A percentile compares a stretch with the other conserved stretches of the same genome.
These are phyloP conservation scores for Hydrozoanthus gracilis DNA, from an alignment of 92 coral and sea anemone species.

Conservation along the genomic window DNA sequence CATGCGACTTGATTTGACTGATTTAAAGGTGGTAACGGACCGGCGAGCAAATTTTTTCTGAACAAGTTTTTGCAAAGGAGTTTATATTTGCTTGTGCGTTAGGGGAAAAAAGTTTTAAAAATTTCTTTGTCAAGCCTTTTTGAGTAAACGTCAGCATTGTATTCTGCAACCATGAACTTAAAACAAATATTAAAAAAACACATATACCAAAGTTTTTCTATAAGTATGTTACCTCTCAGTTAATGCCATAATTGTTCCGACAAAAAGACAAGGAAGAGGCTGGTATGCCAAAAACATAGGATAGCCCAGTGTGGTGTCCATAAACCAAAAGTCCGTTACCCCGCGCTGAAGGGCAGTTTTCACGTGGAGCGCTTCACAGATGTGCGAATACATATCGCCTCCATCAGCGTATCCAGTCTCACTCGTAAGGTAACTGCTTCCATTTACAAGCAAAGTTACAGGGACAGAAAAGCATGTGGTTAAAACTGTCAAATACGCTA, in stretches of 20 bases:
- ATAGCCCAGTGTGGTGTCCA: slow-evolving; percentile 72
- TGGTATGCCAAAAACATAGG: slow-evolving; percentile 79
- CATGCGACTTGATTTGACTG: too few relatives aligned
- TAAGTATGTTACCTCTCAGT: slow-evolving; percentile 66
- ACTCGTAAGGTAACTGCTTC: slow-evolving; percentile 66
- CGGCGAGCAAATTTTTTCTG: too few relatives aligned
- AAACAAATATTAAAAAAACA: too few relatives aligned
- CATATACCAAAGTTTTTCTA: not conserved
- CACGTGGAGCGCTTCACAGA: slow-evolving; percentile 60
- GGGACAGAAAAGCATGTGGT: slow-evolving; percentile 66
- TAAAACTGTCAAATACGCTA: slow-evolving; percentile 59
- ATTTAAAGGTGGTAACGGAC: too few relatives aligned
- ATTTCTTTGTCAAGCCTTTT: too few relatives aligned
- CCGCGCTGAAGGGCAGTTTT: slow-evolving; percentile 65
- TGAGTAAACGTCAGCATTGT: too few relatives aligned
- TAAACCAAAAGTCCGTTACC: slow-evolving; percentile 75
- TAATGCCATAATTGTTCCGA: slow-evolving; percentile 62
- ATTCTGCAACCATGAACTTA: too few relatives aligned
- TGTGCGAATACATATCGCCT: slow-evolving; percentile 78
- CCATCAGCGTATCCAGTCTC: slow-evolving; percentile 65
- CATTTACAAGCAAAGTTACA: slow-evolving; percentile 45
- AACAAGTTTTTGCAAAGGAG: too few relatives aligned
- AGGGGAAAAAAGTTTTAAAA: too few relatives aligned
- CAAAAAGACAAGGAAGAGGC: slow-evolving; percentile 72
- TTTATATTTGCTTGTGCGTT: too few relatives aligned